Evolutionary conservation across 2,113 vertebrate species (phyloP).

Genomic region (Anguilla rostrata): DNA sequence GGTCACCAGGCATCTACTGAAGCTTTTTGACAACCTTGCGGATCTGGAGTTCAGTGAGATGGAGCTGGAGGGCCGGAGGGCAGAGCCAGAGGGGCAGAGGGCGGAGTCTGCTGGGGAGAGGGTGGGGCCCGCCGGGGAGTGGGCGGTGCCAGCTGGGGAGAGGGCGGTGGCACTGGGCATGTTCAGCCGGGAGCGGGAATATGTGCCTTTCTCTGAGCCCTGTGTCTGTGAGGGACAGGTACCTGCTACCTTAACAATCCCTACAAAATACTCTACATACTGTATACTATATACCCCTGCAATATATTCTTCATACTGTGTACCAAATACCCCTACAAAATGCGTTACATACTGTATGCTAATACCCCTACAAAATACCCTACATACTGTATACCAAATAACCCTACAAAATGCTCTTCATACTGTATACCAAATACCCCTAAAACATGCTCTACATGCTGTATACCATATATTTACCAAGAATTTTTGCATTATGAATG

Average conservation of each 20-base stretch:
- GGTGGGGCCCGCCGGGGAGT: constrained; percentile 12
- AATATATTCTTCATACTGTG: too few relatives aligned
- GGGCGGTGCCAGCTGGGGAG: constrained; percentile 36
- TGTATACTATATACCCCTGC: too few relatives aligned
- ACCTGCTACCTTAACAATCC: constrained; percentile 11
- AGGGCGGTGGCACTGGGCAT: constrained; percentile 59
- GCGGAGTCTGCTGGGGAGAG: constrained; percentile 11
- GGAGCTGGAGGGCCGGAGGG: constrained; percentile 38
- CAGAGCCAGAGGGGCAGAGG: neutral
- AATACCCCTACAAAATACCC: too few relatives aligned
- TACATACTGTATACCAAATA: too few relatives aligned
- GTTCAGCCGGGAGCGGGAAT: constrained; percentile 74
- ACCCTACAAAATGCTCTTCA: too few relatives aligned
- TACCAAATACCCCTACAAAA: too few relatives aligned
- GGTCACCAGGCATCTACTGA: constrained; percentile 73
- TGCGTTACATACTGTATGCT: too few relatives aligned
- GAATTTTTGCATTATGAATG: too few relatives aligned
- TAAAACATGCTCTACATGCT: neutral
- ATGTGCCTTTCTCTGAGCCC: constrained; percentile 61
- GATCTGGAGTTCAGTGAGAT: constrained; percentile 70
- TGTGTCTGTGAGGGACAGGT: constrained; percentile 69
- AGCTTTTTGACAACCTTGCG: constrained; percentile 72
- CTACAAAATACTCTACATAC: too few relatives aligned
- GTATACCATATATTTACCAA: neutral
- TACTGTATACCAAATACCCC: too few relatives aligned